phyloP scores from a whole-genome alignment of 2,888 invertebrate species.

The Pasiphila rectangulata region DNA sequence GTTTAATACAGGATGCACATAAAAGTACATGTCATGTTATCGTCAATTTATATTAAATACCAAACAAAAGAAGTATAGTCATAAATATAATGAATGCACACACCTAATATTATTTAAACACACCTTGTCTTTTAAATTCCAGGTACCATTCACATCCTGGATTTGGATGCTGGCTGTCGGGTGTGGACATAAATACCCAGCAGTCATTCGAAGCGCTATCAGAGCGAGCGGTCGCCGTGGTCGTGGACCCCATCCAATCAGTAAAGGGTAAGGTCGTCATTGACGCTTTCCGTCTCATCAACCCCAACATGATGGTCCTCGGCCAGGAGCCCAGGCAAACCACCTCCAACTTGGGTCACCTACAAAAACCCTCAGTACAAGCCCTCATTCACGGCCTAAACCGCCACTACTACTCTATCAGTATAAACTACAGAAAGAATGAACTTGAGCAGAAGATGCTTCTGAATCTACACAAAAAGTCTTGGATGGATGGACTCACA shows the following conservation, averaged over 20 bases:
- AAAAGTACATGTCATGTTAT: too few species aligned
- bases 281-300: constrained; percentile 99
- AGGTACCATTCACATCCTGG: constrained; percentile 99
- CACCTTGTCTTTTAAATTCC: constrained; percentile 28
- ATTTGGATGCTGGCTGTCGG: constrained; percentile 99
- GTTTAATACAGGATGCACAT: too few species aligned
- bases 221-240: constrained; percentile 98
- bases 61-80: neutral
- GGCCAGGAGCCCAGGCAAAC: constrained; percentile 99
- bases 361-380: constrained; percentile 99
- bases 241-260: constrained; percentile 99
- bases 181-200: constrained; percentile 99
- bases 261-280: constrained; percentile 99
- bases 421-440: constrained; percentile 99
- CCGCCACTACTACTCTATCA: constrained; percentile 99
- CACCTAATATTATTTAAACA: too few species aligned
- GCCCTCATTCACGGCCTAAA: constrained; percentile 99
- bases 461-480: constrained; percentile 98
- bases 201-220: constrained; percentile 99
- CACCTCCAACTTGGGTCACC: constrained; percentile 98
- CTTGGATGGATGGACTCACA: constrained; percentile 98
- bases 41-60: too few species aligned
- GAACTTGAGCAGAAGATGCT: constrained; percentile 99
- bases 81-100: too few species aligned
- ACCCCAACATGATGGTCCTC: constrained; percentile 99